These are phyloP conservation scores for Gadopsis bispinosus DNA, from an alignment of 2,797 vertebrate genomes.

Conservation along the genomic window DNA sequence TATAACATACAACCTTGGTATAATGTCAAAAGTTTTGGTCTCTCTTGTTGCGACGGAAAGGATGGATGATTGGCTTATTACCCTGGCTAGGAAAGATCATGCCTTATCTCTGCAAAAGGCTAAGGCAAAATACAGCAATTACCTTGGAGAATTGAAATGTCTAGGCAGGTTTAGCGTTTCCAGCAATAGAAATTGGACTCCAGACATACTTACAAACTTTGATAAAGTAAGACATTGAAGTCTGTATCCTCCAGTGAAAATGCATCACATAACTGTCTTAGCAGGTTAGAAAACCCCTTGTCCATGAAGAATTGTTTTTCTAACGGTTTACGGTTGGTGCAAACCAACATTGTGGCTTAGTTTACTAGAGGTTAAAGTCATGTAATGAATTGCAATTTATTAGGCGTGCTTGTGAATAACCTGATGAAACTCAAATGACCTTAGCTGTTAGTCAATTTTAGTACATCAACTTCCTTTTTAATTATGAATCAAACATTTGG, in stretches of 20 bases:
- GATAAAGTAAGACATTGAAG: constrained; percentile 41
- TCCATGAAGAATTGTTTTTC: background rate
- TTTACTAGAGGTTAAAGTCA: constrained; percentile 11
- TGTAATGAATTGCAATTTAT: constrained; percentile 8
- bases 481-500: constrained; percentile 61
- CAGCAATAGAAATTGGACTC: constrained; percentile 65
- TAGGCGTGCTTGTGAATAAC: constrained; percentile 29
- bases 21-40: constrained; percentile 54
- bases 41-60: constrained; percentile 46
- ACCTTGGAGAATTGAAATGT: constrained; percentile 76
- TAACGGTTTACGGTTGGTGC: background rate
- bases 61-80: constrained; percentile 74
- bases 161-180: constrained; percentile 71
- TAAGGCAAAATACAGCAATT: constrained; percentile 73
- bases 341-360: constrained; percentile 3
- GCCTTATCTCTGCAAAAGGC: constrained; percentile 63
- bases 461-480: constrained; percentile 47
- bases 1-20: constrained; percentile 46
- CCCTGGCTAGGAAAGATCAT: constrained; percentile 53
- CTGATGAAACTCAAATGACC: constrained; percentile 37
- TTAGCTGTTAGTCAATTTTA: constrained; percentile 17
- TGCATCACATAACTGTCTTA: background rate
- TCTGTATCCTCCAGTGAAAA: constrained; percentile 35
- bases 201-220: constrained; percentile 51
- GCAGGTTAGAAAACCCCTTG: constrained; percentile 14